Percentiles rank a stretch among this genome's conserved stretches.
These are phyloP conservation scores for Condylura cristata DNA, from an alignment of 2,113 vertebrate genomes.

Conservation along the genomic window DNA sequence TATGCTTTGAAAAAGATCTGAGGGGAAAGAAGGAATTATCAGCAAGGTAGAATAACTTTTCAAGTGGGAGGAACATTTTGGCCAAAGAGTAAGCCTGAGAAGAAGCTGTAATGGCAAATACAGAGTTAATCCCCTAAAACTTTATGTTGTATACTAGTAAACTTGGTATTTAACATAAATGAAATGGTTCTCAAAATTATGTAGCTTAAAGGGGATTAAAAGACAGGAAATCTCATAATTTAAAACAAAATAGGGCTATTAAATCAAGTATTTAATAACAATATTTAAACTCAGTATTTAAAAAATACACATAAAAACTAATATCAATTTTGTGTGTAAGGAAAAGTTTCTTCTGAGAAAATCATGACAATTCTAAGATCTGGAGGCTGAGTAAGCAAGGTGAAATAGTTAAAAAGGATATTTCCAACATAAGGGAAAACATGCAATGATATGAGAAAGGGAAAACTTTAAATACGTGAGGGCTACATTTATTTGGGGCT, in stretches of 20 bases:
- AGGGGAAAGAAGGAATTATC: constrained; percentile 19
- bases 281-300: neutral
- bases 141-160: neutral
- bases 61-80: neutral
- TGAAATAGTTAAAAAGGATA: neutral
- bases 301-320: neutral
- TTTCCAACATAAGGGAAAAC: neutral
- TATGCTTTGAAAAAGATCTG: neutral
- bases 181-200: neutral
- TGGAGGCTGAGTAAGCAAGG: neutral
- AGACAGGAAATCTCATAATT: neutral
- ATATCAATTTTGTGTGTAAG: neutral
- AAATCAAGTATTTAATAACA: neutral
- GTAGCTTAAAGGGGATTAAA: neutral
- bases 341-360: constrained; percentile 13
- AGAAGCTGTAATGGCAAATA: neutral
- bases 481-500: neutral
- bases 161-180: neutral
- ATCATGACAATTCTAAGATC: neutral
- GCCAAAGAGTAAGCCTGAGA: neutral
- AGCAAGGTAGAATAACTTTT: neutral
- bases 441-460: neutral
- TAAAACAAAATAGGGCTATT: neutral
- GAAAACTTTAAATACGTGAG: neutral
- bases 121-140: neutral